These are phyloP conservation scores for Acleris sparsana DNA, from an alignment of 2,888 invertebrate genomes.

Conservation along the genomic window DNA sequence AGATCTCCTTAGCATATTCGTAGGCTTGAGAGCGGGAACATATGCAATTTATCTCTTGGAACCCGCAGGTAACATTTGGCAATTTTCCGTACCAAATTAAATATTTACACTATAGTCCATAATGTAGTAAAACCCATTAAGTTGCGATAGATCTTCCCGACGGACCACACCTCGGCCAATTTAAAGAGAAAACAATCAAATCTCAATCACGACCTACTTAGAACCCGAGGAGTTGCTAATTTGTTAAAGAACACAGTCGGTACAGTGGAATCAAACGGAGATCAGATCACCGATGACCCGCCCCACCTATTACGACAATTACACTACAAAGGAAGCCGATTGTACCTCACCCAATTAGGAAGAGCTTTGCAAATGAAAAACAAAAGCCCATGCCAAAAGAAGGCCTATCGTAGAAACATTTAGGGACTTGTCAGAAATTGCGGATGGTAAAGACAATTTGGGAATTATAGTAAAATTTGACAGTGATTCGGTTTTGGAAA, in stretches of 20 bases:
- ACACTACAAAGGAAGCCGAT: slow-evolving; percentile 53
- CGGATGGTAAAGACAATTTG: neutral
- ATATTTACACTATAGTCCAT: neutral
- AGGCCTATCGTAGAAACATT: neutral
- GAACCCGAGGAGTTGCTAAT: slow-evolving; percentile 61
- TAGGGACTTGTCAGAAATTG: neutral
- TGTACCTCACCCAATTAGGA: slow-evolving; percentile 31
- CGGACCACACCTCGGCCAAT: slow-evolving; percentile 51
- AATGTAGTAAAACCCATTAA: neutral
- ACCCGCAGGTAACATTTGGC: no score
- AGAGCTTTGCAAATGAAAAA: neutral
- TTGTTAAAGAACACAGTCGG: slow-evolving; percentile 62
- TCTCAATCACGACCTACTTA: slow-evolving; percentile 54
- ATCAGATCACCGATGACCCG: slow-evolving; percentile 48
- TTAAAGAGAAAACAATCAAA: slow-evolving; percentile 39
- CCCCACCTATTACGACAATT: slow-evolving; percentile 43
- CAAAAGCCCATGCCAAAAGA: neutral
- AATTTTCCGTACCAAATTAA: neutral
- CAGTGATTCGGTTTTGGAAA: slow-evolving; percentile 45
- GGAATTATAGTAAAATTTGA: slow-evolving; percentile 39
- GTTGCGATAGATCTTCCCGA: slow-evolving; percentile 24
- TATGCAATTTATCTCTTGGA: no score
- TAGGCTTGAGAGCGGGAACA: no score
- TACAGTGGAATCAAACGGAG: slow-evolving; percentile 57
- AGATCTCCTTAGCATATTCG: no score